These are phyloP conservation scores for Dasysyrphus albostriatus DNA, from an alignment of 2,888 invertebrate genomes.

Conservation along the genomic window DNA sequence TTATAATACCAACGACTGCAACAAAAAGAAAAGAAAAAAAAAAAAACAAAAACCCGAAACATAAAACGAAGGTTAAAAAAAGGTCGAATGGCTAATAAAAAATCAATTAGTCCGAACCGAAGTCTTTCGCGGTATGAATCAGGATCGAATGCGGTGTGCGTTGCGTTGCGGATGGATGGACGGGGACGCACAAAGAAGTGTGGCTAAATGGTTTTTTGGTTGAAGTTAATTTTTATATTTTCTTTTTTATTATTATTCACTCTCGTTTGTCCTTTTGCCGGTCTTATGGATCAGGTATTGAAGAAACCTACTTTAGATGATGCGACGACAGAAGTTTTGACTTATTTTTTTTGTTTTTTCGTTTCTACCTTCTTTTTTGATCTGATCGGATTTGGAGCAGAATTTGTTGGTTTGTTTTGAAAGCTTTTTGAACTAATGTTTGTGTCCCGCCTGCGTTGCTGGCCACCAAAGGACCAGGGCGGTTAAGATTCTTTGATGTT, in stretches of 20 bases:
- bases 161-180: constrained; percentile 22
- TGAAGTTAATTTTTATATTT: constrained; percentile 43
- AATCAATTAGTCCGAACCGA: constrained; percentile 70
- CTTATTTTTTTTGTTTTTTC: constrained; percentile 46
- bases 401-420: constrained; percentile 51
- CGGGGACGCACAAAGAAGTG: constrained; percentile 67
- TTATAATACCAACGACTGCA: constrained; percentile 4
- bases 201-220: constrained; percentile 70
- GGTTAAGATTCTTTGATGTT: constrained; percentile 47
- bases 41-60: constrained; percentile 37
- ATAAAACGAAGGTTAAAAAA: constrained; percentile 75
- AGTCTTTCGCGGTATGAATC: constrained; percentile 62
- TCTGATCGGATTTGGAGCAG: constrained; percentile 64
- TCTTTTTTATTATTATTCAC: constrained; percentile 24
- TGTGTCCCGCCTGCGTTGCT: constrained; percentile 24
- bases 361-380: constrained; percentile 9
- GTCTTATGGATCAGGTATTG: constrained; percentile 16
- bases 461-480: constrained; percentile 23
- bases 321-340: constrained; percentile 61
- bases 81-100: constrained; percentile 75
- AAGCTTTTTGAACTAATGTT: constrained; percentile 62
- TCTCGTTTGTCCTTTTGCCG: constrained; percentile 48
- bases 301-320: constrained; percentile 36
- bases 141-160: constrained; percentile 52
- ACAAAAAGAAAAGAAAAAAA: not conserved